Percentiles rank a stretch among this genome's conserved stretches.
phyloP scores from a whole-genome alignment of 1,140 invertebrate species.

The Drosophila sechellia region DNA sequence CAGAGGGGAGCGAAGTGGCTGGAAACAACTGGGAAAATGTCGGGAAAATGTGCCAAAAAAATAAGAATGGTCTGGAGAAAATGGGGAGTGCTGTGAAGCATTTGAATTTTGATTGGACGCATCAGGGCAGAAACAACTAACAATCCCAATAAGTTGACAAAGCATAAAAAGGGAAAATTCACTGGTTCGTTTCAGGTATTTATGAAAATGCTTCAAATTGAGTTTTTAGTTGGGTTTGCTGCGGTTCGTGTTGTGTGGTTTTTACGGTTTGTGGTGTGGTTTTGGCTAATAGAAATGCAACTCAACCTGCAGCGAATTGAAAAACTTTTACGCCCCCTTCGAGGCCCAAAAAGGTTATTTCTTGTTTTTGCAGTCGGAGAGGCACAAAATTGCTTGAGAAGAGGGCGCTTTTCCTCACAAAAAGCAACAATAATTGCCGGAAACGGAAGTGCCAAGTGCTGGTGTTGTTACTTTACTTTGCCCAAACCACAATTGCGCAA shows the following conservation, averaged over 20 bases:
- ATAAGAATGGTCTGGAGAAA: not conserved
- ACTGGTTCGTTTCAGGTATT: constrained; percentile 33
- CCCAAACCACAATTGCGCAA: constrained; percentile 32
- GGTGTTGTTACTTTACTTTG: constrained; percentile 51
- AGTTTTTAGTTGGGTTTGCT: constrained; percentile 33
- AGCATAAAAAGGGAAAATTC: constrained; percentile 20
- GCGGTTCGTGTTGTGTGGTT: constrained; percentile 21
- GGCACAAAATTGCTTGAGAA: constrained; percentile 29
- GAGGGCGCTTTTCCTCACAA: constrained; percentile 32
- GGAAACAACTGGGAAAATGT: constrained; percentile 1
- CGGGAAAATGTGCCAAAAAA: constrained; percentile 11
- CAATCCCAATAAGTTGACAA: constrained; percentile 50
- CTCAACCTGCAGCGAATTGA: constrained; percentile 61
- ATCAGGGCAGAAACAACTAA: constrained; percentile 58
- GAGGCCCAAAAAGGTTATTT: constrained; percentile 29
- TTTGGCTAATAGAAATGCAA: constrained; percentile 52
- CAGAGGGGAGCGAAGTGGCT: not conserved
- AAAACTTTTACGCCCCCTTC: constrained; percentile 52
- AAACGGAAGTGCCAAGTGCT: constrained; percentile 81
- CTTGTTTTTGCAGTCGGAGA: not conserved
- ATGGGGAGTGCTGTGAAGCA: constrained; percentile 48
- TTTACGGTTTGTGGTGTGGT: constrained; percentile 9
- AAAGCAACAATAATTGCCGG: constrained; percentile 71
- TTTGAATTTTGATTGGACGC: constrained; percentile 76
- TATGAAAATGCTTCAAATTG: constrained; percentile 55